Base-by-base conservation (phyloP, 2,888 invertebrate genomes). In the Dryobotodes eremita region DNA sequence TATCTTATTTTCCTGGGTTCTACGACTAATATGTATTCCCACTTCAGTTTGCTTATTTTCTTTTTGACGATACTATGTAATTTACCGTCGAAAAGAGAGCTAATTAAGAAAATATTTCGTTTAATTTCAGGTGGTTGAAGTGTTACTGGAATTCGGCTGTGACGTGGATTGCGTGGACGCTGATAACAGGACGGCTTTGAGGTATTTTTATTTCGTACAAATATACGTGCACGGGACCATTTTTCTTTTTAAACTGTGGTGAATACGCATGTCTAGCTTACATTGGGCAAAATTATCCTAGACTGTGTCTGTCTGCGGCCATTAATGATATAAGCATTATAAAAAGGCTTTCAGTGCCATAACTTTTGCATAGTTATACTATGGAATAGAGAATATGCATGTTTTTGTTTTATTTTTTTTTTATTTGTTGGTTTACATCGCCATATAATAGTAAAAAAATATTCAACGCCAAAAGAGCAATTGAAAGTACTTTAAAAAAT, bases 91-190 rank as follows among this genome's bases (percentile, higher is more conserved):
- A 17, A 23, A 26, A 13, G 31, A 23, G 23, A 53, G 6, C 3
- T 31, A 46, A 46, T 15, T 46, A 46, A 80, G 36, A 0, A 17
- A 62, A 5, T 13, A 1, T 59, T 11, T 70, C 79, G 55, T 80
- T 66, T 89, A 86, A 7, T 72, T 68, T 2, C 92, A 98, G 98
- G 98, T 98, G 1, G 98, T 98, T 0, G 98, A 98, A 88, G 97
- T 98, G 23, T 95, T 99, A 66, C 97, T 99, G 64, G 97, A 98
- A 71, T 98, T 98, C 88, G 98, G 98, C 0, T 99, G 99, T 84
- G 97, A 98, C 89, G 98, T 99, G 7, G 99, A 99, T 93, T 98
- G 98, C 89, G 98, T 98, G 3, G 99, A 99, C 91, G 98, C 98
- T 73, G 99, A 99, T 91, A 98, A 98, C 85, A 97, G 99, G 71